Evolutionary conservation across 2,888 invertebrate species (phyloP), one percentile per base, ranked within the genome.

Genomic region (Eristalis intricaria): DNA sequence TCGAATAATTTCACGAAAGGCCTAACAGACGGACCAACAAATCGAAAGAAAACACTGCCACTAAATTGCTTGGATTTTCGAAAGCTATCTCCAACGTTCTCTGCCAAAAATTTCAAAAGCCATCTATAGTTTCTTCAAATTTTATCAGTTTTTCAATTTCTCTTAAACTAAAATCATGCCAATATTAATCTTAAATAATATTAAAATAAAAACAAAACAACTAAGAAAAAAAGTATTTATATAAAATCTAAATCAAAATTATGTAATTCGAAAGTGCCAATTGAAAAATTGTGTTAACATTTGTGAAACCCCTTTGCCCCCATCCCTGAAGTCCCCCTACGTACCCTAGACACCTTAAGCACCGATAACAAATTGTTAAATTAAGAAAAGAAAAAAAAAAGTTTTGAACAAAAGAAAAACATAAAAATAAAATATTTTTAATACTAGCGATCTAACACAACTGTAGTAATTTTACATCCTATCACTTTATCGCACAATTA

Each of bases 401-500:
- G 1, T 43, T 83, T 32, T 32, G 32, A 32, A 8, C 5, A 32
- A 75, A 76, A 15, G 61, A 63, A 29, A 76, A 71, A 43, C 23
- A 26, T n/a, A 58, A 65, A 75, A 65, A 29, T 19, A 71, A 63
- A 69, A 66, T 26, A 66, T 76, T 83, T 68, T 71, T 63, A 83
- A 74, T 65, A 77, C 77, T 84, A 88, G 80, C 68, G 50, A 35
- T 81, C 84, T 84, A 80, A 84, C 80, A 88, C 71, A 75, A 68
- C 61, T 88, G 80, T 68, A 78, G 74, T 79, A 74, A 84, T 76
- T 88, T 84, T 80, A 88, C 79, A 80, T 84, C 75, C 79, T 84
- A 88, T 84, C 88, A 88, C 88, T 81, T 84, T 88, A 88, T 88
- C 88, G 88, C 88, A 88, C 88, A 88, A 88, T 84, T 88, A 88